A percentile compares a stretch with the other conserved stretches of the same genome.
Conservation (phyloP, 2,888 invertebrate genomes). For the Urechis unicinctus region DNA sequence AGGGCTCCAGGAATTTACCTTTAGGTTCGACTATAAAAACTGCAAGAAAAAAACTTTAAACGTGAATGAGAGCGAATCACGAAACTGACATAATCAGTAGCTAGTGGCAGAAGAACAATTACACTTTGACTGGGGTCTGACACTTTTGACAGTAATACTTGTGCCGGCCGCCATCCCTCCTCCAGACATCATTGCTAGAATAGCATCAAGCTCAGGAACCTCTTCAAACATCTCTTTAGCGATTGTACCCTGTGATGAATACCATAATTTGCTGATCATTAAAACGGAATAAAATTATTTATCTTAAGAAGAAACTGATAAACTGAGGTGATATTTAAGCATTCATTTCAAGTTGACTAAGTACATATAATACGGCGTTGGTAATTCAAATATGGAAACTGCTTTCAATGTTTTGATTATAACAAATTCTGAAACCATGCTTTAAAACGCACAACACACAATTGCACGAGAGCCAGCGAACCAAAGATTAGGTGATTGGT, state of each 20-base stretch:
- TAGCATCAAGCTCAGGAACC: constrained; percentile 50
- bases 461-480: no score
- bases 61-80: background rate
- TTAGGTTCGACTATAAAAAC: constrained; percentile 50
- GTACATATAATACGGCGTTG: no score
- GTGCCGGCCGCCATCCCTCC: constrained; percentile 53
- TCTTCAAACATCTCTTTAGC: constrained; percentile 51
- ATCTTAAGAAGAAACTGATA: background rate
- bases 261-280: no score
- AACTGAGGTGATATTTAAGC: no score
- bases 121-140: constrained; percentile 46
- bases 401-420: no score
- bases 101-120: no score
- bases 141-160: constrained; percentile 44
- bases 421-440: no score
- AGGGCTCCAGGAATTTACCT: constrained; percentile 45
- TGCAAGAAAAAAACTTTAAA: constrained; percentile 19
- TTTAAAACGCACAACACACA: no score
- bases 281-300: background rate
- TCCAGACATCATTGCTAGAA: constrained; percentile 50
- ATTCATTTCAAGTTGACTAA: background rate
- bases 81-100: no score
- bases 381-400: no score
- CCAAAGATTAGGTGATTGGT: no score
- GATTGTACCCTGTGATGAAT: constrained; percentile 50